A percentile compares a stretch with the other conserved stretches of the same genome.
phyloP scores from a whole-genome alignment of 2,888 invertebrate genomes.

The Drosophila greeni region DNA sequence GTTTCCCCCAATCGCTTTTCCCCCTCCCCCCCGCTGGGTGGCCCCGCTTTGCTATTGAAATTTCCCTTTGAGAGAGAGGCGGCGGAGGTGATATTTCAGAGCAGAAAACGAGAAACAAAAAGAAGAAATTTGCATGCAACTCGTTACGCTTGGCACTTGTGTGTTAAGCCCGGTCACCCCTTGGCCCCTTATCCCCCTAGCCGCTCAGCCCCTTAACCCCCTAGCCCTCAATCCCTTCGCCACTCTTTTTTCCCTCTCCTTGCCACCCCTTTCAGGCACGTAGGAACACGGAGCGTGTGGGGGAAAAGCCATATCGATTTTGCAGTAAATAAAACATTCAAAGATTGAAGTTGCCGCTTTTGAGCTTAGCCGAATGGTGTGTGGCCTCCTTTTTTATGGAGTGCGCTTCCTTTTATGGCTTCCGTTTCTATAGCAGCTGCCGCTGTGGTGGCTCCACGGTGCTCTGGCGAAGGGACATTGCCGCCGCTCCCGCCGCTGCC shows the following conservation, averaged over 20 bases:
- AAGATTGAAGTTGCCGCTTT: constrained; percentile 73
- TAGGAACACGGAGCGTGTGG: constrained; percentile 13
- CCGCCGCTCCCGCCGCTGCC: constrained; percentile 28
- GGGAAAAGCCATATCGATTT: constrained; percentile 68
- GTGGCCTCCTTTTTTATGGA: constrained; percentile 68
- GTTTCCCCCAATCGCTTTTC: constrained; percentile 29
- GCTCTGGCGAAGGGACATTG: constrained; percentile 37
- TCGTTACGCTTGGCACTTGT: constrained; percentile 71
- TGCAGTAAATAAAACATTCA: constrained; percentile 73
- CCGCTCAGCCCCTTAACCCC: too few relatives aligned
- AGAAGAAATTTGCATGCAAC: constrained; percentile 69
- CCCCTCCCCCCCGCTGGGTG: neutral
- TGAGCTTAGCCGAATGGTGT: constrained; percentile 73
- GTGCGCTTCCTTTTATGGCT: constrained; percentile 72
- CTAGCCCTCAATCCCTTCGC: too few relatives aligned
- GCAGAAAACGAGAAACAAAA: constrained; percentile 33
- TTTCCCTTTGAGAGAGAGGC: constrained; percentile 41
- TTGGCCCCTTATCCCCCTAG: constrained; percentile 15
- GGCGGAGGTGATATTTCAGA: constrained; percentile 59
- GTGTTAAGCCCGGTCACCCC: constrained; percentile 66
- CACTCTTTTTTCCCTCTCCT: neutral
- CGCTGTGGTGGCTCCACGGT: constrained; percentile 48
- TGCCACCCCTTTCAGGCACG: constrained; percentile 20
- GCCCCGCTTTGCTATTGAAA: constrained; percentile 24
- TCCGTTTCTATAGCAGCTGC: constrained; percentile 60